These are phyloP conservation scores for Formica exsecta DNA, from an alignment of 1,140 invertebrate species.

Conservation along the genomic window DNA sequence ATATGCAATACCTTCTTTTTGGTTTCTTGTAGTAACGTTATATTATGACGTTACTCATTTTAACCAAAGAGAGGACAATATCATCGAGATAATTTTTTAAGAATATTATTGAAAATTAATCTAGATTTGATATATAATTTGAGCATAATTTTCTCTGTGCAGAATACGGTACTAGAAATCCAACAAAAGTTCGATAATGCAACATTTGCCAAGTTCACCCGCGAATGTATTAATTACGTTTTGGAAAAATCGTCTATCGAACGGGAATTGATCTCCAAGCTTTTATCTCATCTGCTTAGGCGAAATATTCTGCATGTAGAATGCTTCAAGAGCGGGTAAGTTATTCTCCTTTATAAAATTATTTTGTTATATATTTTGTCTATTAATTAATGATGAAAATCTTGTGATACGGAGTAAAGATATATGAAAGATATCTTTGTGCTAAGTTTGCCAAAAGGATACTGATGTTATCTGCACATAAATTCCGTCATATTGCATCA, in stretches of 20 bases:
- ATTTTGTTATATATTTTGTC: neutral
- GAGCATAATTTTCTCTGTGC: slow-evolving; percentile 14
- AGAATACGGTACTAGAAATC: slow-evolving; percentile 60
- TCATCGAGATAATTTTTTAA: neutral
- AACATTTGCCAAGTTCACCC: slow-evolving; percentile 58
- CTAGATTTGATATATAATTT: slow-evolving; percentile 23
- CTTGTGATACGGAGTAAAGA: slow-evolving; percentile 56
- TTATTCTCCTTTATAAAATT: slow-evolving; percentile 27
- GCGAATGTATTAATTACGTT: slow-evolving; percentile 65
- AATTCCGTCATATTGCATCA: neutral
- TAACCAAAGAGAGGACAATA: slow-evolving; percentile 63
- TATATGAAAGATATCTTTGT: slow-evolving; percentile 60
- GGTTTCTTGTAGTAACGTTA: slow-evolving; percentile 49
- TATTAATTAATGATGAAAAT: slow-evolving; percentile 71
- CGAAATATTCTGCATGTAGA: slow-evolving; percentile 61
- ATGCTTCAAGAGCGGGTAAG: slow-evolving; percentile 67
- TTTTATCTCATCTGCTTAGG: slow-evolving; percentile 66
- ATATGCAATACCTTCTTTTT: slow-evolving; percentile 83
- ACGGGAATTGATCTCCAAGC: slow-evolving; percentile 59
- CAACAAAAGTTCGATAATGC: slow-evolving; percentile 65
- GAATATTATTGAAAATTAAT: slow-evolving; percentile 2
- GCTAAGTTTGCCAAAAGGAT: slow-evolving; percentile 80
- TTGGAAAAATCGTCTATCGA: slow-evolving; percentile 66
- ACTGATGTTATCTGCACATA: slow-evolving; percentile 66
- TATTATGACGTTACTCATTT: slow-evolving; percentile 32